A percentile compares a stretch with the other conserved stretches of the same genome.
phyloP scores from a whole-genome alignment of 1,140 invertebrate species.

The Drosophila trapezifrons region DNA sequence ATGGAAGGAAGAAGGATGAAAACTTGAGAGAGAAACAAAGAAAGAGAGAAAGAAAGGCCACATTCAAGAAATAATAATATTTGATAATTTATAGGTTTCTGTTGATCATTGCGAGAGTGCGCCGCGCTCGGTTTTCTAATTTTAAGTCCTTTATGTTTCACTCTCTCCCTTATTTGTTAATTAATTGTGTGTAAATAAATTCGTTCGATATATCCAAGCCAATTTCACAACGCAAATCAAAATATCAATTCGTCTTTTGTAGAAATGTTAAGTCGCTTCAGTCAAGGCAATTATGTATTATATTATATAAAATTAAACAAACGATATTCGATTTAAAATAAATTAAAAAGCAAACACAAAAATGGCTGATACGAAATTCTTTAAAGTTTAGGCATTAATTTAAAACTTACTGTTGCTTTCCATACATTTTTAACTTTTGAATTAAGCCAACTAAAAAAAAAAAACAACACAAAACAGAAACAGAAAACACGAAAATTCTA shows the following conservation, averaged over 20 bases:
- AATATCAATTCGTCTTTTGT: constrained; percentile 71
- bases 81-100: constrained; percentile 53
- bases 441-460: constrained; percentile 60
- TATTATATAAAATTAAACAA: constrained; percentile 67
- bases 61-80: constrained; percentile 57
- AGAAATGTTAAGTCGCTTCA: constrained; percentile 69
- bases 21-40: constrained; percentile 21
- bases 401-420: constrained; percentile 74
- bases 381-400: constrained; percentile 70
- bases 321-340: constrained; percentile 53
- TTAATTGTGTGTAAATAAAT: constrained; percentile 76
- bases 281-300: constrained; percentile 81
- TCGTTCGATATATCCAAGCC: constrained; percentile 45
- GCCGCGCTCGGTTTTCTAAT: constrained; percentile 66
- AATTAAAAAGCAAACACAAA: constrained; percentile 37
- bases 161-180: constrained; percentile 54
- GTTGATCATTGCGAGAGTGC: constrained; percentile 52
- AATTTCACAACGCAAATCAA: constrained; percentile 56
- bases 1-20: too few relatives aligned
- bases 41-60: constrained; percentile 29
- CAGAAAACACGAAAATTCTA: constrained; percentile 19
- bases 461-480: constrained; percentile 26
- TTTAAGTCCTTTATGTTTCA: constrained; percentile 63
- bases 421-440: constrained; percentile 77
- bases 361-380: constrained; percentile 29